Percentiles rank a stretch among this genome's conserved stretches.
These are phyloP conservation scores for Torymus texanus DNA, from an alignment of 2,888 invertebrate species.

Conservation along the genomic window DNA sequence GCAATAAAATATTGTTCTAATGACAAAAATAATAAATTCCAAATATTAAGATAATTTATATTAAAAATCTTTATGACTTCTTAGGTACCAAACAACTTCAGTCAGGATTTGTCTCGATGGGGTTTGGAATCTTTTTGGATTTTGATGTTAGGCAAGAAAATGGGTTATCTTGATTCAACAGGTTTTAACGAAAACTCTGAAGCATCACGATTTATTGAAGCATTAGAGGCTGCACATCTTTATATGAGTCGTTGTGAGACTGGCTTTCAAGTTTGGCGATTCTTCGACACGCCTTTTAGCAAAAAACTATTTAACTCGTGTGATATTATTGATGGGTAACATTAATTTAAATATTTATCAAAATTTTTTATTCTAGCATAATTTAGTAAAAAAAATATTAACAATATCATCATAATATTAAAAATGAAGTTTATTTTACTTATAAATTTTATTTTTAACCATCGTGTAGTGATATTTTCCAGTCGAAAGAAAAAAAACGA, in stretches of 20 bases:
- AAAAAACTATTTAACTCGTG: constrained; percentile 79
- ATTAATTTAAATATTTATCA: constrained; percentile 18
- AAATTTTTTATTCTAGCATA: background rate
- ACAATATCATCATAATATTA: too few species aligned
- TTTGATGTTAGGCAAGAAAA: constrained; percentile 77
- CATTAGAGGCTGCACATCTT: constrained; percentile 78
- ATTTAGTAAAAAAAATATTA: too few species aligned
- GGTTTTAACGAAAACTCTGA: constrained; percentile 77
- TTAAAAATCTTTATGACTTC: too few species aligned
- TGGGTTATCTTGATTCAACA: constrained; percentile 79
- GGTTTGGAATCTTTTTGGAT: constrained; percentile 75
- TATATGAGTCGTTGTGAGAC: constrained; percentile 80
- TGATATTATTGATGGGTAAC: constrained; percentile 79
- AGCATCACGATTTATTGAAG: constrained; percentile 78
- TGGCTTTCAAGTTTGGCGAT: constrained; percentile 81
- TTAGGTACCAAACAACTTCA: constrained; percentile 72
- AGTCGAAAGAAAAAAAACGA: too few species aligned
- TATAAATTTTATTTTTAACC: too few species aligned
- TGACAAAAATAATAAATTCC: constrained; percentile 3
- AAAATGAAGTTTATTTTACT: too few species aligned
- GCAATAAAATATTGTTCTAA: too few species aligned
- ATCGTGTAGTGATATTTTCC: too few species aligned
- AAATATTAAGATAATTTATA: too few species aligned
- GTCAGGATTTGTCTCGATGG: constrained; percentile 75
- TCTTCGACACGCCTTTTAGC: constrained; percentile 80